These are phyloP conservation scores for Sphyrna mokarran DNA, from an alignment of 2,113 vertebrate species.

Conservation along the genomic window DNA sequence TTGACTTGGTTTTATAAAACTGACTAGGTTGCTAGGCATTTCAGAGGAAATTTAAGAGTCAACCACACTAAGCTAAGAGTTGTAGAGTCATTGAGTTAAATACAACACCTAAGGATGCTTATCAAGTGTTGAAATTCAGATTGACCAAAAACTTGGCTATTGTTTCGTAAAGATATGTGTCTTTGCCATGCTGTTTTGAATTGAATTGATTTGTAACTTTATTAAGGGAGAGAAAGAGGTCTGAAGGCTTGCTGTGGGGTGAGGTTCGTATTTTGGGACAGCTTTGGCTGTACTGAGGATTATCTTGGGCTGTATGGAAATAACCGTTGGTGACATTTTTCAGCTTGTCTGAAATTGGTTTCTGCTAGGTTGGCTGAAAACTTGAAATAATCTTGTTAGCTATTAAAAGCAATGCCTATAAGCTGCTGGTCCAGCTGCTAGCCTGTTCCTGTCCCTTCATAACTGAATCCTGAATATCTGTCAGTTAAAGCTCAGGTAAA, in stretches of 20 bases:
- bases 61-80: too few relatives aligned
- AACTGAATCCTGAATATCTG: not conserved
- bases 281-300: not conserved
- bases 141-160: not conserved
- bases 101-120: too few relatives aligned
- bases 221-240: not conserved
- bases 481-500: not conserved
- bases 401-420: not conserved
- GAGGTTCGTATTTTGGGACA: too few relatives aligned
- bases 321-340: not conserved
- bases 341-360: not conserved
- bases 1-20: too few relatives aligned
- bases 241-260: not conserved
- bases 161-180: not conserved
- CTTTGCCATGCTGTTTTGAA: not conserved
- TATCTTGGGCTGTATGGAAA: not conserved
- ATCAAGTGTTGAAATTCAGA: not conserved
- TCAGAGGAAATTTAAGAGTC: too few relatives aligned
- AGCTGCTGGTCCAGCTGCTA: not conserved
- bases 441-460: not conserved
- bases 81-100: too few relatives aligned
- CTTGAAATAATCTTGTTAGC: not conserved
- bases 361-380: too few relatives aligned
- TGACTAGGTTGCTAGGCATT: too few relatives aligned
- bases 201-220: not conserved